Evolutionary conservation across 1,140 invertebrate species (phyloP).

Genomic region (Leptinotarsa lineolata): DNA sequence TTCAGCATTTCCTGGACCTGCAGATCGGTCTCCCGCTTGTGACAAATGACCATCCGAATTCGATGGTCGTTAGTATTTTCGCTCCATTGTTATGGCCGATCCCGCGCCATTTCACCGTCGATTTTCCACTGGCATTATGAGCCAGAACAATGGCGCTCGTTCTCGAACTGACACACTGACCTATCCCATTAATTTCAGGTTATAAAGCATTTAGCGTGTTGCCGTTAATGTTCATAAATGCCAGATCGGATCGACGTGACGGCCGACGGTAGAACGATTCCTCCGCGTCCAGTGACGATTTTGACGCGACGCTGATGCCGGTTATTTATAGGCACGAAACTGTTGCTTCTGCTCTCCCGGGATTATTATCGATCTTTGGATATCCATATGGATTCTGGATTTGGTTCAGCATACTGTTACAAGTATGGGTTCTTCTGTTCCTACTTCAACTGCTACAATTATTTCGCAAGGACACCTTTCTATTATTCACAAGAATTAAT

Average conservation of each 20-base stretch:
- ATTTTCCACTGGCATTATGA: background rate
- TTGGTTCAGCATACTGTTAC: too few relatives aligned
- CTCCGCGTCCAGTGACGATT: background rate
- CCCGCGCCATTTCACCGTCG: conserved; percentile 3
- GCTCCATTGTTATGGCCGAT: background rate
- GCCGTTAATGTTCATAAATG: conserved; percentile 22
- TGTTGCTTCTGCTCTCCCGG: background rate
- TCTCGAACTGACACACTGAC: conserved; percentile 27
- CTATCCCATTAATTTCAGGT: conserved; percentile 30
- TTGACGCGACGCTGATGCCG: background rate
- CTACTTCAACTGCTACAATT: too few relatives aligned
- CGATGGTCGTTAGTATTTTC: background rate
- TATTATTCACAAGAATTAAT: too few relatives aligned
- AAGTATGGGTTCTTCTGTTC: too few relatives aligned
- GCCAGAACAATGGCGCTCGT: conserved; percentile 4
- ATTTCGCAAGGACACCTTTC: too few relatives aligned
- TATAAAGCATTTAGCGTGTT: conserved; percentile 31
- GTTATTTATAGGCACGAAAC: background rate
- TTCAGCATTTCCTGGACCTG: too few relatives aligned
- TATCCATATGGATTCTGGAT: too few relatives aligned
- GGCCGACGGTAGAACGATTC: background rate
- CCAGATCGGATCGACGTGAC: conserved; percentile 4
- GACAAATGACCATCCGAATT: too few relatives aligned
- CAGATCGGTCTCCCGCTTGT: too few relatives aligned
- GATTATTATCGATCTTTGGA: too few relatives aligned